Conservation (phyloP, 2,888 invertebrate genomes). For the Hyposoter didymator region DNA sequence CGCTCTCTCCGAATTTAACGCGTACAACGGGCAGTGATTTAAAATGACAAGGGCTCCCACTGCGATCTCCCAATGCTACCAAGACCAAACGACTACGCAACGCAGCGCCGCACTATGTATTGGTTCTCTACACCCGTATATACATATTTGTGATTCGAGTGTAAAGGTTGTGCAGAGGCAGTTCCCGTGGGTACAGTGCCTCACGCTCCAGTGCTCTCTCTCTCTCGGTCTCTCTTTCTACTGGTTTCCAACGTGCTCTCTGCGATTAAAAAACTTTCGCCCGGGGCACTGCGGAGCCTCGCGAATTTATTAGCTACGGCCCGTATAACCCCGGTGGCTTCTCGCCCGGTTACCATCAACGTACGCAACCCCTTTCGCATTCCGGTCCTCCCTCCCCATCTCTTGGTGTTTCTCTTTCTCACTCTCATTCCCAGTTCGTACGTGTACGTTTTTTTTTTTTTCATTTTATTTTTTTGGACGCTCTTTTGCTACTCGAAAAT, state of each 20-base stretch:
- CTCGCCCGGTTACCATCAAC: slow-evolving; percentile 66
- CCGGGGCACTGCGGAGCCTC: slow-evolving; percentile 80
- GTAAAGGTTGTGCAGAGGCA: slow-evolving; percentile 71
- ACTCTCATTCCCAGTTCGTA: slow-evolving; percentile 1
- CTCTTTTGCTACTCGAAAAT: slow-evolving; percentile 36
- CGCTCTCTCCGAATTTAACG: slow-evolving; percentile 51
- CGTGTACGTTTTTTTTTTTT: slow-evolving; percentile 7
- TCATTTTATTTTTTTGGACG: slow-evolving; percentile 26
- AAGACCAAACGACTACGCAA: slow-evolving; percentile 37
- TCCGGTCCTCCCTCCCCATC: slow-evolving; percentile 24
- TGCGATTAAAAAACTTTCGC: slow-evolving; percentile 82
- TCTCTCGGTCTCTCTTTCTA: slow-evolving; percentile 53
- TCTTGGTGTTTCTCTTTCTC: slow-evolving; percentile 31
- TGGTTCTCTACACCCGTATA: neutral
- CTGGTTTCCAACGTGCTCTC: slow-evolving; percentile 76
- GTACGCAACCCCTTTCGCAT: slow-evolving; percentile 58
- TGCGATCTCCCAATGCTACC: slow-evolving; percentile 61
- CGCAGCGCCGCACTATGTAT: slow-evolving; percentile 35
- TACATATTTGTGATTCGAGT: slow-evolving; percentile 4
- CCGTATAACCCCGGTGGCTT: slow-evolving; percentile 68
- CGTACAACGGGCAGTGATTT: slow-evolving; percentile 80
- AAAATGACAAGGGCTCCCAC: slow-evolving; percentile 83
- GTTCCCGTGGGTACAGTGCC: slow-evolving; percentile 82
- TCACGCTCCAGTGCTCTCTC: slow-evolving; percentile 78
- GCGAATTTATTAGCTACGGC: slow-evolving; percentile 81